phyloP scores from a whole-genome alignment of 37 sponge, comb jelly and placozoan species.

The Beroe forskalii region DNA sequence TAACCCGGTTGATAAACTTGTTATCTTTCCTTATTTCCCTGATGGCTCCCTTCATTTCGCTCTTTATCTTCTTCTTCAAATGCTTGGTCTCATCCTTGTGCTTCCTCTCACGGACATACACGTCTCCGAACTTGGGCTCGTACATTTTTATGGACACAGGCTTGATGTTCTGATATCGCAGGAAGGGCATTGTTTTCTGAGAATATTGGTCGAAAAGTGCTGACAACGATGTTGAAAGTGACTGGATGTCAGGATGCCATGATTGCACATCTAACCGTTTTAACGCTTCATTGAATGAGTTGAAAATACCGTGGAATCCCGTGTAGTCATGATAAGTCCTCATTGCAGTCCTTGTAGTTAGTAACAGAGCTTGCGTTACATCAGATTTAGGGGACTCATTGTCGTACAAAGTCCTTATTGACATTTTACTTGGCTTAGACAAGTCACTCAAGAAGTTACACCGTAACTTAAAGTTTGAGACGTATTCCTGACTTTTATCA shows the following conservation, averaged over 20 bases:
- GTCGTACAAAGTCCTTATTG: not conserved
- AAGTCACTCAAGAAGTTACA: not conserved
- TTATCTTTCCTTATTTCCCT: constrained; percentile 85
- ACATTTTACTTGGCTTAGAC: not conserved
- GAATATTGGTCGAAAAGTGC: constrained; percentile 6
- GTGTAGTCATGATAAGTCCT: constrained; percentile 23
- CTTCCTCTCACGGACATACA: constrained; percentile 71
- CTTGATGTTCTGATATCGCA: constrained; percentile 69
- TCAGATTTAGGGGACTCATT: not conserved
- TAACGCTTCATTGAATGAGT: not conserved
- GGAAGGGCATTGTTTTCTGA: constrained; percentile 64
- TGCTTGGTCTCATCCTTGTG: constrained; percentile 70
- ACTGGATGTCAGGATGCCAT: not conserved
- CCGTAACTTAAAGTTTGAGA: not conserved
- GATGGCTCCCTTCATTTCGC: constrained; percentile 84
- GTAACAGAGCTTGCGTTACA: not conserved
- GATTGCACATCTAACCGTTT: not conserved
- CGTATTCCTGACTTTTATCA: constrained; percentile 17
- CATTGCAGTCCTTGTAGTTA: constrained; percentile 32
- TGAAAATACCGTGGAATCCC: constrained; percentile 18
- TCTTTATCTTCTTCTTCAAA: constrained; percentile 81
- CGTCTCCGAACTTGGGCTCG: constrained; percentile 82
- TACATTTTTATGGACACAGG: constrained; percentile 82
- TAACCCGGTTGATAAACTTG: constrained; percentile 75
- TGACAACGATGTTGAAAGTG: not conserved